These are phyloP conservation scores for Spilogale gracilis DNA, from an alignment of 2,113 vertebrate species.

Conservation along the genomic window DNA sequence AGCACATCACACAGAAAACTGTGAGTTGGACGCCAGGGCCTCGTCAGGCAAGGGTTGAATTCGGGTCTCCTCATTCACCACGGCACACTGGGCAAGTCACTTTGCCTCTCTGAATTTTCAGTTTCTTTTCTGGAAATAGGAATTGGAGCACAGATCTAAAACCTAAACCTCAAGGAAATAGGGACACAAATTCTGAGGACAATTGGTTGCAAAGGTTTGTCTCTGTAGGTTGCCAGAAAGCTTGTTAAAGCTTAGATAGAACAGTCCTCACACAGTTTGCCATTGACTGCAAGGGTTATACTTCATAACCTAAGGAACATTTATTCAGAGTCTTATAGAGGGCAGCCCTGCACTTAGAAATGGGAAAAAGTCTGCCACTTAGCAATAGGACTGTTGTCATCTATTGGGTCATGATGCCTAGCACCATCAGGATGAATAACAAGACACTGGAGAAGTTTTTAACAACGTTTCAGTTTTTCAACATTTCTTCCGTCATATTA, in stretches of 20 bases:
- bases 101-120: not conserved
- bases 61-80: not conserved
- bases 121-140: not conserved
- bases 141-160: not conserved
- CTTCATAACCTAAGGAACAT: not conserved
- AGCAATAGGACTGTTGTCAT: not conserved
- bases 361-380: not conserved
- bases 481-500: not conserved
- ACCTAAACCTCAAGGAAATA: not conserved
- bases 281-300: not conserved
- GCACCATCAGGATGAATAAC: not conserved
- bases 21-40: not conserved
- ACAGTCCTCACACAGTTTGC: not conserved
- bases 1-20: not conserved
- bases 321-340: slow-evolving; percentile 43
- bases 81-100: not conserved
- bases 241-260: not conserved
- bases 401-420: not conserved
- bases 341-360: slow-evolving; percentile 28
- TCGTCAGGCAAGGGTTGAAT: not conserved
- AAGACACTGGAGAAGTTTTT: not conserved
- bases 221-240: not conserved
- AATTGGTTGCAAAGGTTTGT: not conserved
- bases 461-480: not conserved
- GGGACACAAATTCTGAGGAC: not conserved